Evolutionary conservation across 2,888 invertebrate genomes (phyloP).

Genomic region (Calameuta idolon): DNA sequence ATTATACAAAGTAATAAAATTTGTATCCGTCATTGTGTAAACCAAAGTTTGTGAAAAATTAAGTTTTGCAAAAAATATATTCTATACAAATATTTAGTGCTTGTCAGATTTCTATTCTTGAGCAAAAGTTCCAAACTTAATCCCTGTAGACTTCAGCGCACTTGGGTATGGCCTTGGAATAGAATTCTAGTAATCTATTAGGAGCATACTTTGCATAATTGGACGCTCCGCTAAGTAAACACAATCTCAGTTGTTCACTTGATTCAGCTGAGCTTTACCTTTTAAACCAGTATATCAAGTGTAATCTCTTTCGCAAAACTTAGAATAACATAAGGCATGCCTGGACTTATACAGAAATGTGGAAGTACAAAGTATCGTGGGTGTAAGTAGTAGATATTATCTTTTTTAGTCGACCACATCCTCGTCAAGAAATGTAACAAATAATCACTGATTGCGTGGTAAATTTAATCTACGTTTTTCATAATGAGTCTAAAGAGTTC

Average conservation of each 20-base stretch:
- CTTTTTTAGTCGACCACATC: background rate
- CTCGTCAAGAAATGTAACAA: background rate
- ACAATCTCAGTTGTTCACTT: background rate
- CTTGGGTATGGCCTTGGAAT: background rate
- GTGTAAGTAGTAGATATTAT: background rate
- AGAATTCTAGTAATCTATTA: background rate
- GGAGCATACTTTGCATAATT: conserved; percentile 3
- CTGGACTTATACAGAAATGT: background rate
- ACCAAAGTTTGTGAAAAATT: background rate
- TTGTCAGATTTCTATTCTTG: background rate
- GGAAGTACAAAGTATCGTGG: background rate
- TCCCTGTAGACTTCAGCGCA: background rate
- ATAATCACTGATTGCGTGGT: background rate
- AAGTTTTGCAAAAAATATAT: background rate
- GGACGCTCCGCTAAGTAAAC: background rate
- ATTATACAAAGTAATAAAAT: background rate
- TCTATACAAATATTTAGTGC: background rate
- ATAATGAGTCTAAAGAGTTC: background rate
- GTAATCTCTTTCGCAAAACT: background rate
- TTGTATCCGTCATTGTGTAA: background rate
- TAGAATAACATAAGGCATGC: background rate
- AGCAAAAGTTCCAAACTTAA: background rate
- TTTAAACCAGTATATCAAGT: background rate
- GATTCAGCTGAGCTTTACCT: background rate
- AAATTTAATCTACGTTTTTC: background rate